phyloP scores from a whole-genome alignment of 1,140 invertebrate species.

The Heliothis virescens region DNA sequence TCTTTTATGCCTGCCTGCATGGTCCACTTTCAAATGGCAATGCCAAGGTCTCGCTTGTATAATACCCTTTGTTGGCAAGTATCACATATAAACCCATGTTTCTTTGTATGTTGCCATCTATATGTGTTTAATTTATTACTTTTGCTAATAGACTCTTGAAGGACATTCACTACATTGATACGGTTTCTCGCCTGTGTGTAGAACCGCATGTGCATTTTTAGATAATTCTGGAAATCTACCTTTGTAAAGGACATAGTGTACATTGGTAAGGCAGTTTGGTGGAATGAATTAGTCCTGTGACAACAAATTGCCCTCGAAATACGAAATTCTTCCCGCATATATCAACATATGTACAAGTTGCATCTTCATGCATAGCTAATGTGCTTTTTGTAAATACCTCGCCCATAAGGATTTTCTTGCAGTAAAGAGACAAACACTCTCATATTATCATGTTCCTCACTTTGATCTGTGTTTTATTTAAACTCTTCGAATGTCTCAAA shows the following conservation, averaged over 20 bases:
- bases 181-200: constrained; percentile 85
- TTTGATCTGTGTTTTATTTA: constrained; percentile 64
- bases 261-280: constrained; percentile 77
- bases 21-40: constrained; percentile 82
- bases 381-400: constrained; percentile 66
- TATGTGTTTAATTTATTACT: constrained; percentile 84
- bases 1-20: constrained; percentile 85
- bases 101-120: constrained; percentile 73
- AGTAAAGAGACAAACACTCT: constrained; percentile 69
- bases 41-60: constrained; percentile 72
- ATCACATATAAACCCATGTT: constrained; percentile 76
- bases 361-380: constrained; percentile 65
- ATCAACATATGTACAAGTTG: constrained; percentile 74
- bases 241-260: constrained; percentile 74
- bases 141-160: constrained; percentile 81
- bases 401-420: constrained; percentile 67
- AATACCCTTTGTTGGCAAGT: constrained; percentile 71
- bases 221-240: constrained; percentile 74
- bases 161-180: constrained; percentile 84
- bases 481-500: constrained; percentile 57
- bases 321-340: constrained; percentile 80
- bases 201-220: constrained; percentile 82
- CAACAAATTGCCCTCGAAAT: constrained; percentile 69
- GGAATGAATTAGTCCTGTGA: constrained; percentile 74
- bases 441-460: constrained; percentile 74